phyloP scores from a whole-genome alignment of 1,140 invertebrate species.

The Aphelinus atriplicis region DNA sequence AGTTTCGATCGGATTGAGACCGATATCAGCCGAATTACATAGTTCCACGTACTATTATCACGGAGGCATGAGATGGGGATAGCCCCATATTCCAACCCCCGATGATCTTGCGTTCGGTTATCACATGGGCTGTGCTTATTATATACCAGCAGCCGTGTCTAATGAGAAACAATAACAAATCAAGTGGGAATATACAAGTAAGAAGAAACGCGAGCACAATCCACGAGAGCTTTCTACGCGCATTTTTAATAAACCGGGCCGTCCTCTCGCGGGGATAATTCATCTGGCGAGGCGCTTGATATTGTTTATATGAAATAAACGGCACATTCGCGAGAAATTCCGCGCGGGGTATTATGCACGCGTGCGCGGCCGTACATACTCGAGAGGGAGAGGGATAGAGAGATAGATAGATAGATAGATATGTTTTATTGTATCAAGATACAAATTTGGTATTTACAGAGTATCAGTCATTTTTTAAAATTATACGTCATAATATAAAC shows the following conservation, averaged over 20 bases:
- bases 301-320: conserved; percentile 37
- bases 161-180: conserved; percentile 38
- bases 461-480: too few species aligned
- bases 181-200: conserved; percentile 26
- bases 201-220: conserved; percentile 3
- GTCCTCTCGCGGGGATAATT: neutral
- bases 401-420: too few species aligned
- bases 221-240: neutral
- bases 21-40: too few species aligned
- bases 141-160: neutral
- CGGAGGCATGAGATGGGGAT: too few species aligned
- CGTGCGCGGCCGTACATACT: conserved; percentile 1
- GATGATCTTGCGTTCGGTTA: too few species aligned
- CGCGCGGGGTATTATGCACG: conserved; percentile 3
- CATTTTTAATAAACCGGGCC: conserved; percentile 1
- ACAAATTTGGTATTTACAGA: too few species aligned
- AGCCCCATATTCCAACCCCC: too few species aligned
- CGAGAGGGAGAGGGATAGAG: conserved; percentile 1
- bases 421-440: too few species aligned
- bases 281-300: neutral
- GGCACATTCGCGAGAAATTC: conserved; percentile 36
- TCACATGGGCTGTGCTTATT: too few species aligned
- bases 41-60: too few species aligned
- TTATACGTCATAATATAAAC: too few species aligned
- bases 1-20: too few species aligned